Evolutionary conservation across 64 coral and sea anemone species (phyloP).

Genomic region (Porites lutea): DNA sequence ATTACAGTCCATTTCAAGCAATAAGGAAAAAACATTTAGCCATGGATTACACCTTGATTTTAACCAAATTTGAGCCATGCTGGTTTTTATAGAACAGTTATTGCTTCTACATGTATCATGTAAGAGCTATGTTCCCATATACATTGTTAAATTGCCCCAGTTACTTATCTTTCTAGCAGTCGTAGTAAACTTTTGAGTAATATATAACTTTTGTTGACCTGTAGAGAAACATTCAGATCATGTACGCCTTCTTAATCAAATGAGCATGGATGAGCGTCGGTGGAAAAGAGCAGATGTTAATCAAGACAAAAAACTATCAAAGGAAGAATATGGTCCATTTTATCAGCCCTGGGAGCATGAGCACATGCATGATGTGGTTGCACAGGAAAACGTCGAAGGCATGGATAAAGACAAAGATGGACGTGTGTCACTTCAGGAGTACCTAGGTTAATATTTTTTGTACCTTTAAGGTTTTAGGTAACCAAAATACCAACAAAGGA

Average conservation of each 20-base stretch:
- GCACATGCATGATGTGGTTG: conserved; percentile 74
- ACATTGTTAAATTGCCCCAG: no score
- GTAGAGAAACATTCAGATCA: not conserved
- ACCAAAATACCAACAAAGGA: no score
- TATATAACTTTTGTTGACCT: not conserved
- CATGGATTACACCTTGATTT: no score
- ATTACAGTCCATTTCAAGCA: no score
- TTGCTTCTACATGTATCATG: no score
- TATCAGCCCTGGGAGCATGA: conserved; percentile 76
- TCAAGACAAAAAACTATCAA: conserved; percentile 61
- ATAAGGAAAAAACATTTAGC: no score
- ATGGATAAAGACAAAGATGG: conserved; percentile 92
- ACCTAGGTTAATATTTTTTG: conserved; percentile 52
- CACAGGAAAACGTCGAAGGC: conserved; percentile 71
- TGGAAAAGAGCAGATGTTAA: conserved; percentile 69
- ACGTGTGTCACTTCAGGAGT: conserved; percentile 77
- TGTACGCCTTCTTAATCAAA: conserved; percentile 18
- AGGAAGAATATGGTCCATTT: conserved; percentile 41
- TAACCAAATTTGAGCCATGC: no score
- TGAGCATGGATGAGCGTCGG: conserved; percentile 28
- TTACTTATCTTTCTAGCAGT: no score
- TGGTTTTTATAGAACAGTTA: no score
- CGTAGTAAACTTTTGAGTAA: not conserved
- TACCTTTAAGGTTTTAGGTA: no score
- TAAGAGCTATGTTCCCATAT: no score